Conservation (phyloP, 2,888 invertebrate species). For the Nephrotoma guestfalica region DNA sequence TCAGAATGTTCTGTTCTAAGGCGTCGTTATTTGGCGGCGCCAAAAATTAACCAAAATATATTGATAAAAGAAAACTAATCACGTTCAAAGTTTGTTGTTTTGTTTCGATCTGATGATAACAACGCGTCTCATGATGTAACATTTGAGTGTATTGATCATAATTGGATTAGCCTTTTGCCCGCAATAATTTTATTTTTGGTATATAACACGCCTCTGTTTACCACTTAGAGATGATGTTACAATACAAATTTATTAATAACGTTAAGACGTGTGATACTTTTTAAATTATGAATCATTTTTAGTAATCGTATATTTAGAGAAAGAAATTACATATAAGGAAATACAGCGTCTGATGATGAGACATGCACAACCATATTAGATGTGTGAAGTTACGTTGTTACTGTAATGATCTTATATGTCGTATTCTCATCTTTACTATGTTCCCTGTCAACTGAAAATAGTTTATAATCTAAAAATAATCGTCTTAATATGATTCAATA, state of each 20-base stretch:
- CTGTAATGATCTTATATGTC: background rate
- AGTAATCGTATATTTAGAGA: background rate
- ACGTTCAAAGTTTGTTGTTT: background rate
- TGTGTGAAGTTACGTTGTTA: background rate
- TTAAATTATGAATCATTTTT: background rate
- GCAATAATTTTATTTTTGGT: background rate
- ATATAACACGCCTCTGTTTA: background rate
- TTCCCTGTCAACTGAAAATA: background rate
- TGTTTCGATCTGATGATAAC: too few species aligned
- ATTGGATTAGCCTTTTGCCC: background rate
- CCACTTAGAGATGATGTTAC: background rate
- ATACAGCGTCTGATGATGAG: background rate
- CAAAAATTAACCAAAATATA: background rate
- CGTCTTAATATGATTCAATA: background rate
- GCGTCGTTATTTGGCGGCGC: background rate
- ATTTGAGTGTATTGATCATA: too few species aligned
- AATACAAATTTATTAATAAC: background rate
- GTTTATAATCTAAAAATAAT: background rate
- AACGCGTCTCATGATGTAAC: too few species aligned
- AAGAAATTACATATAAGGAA: background rate
- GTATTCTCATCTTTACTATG: background rate
- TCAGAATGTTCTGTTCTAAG: background rate
- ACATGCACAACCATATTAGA: background rate
- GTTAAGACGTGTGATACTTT: background rate
- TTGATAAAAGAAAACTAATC: background rate